phyloP scores from a whole-genome alignment of 2,888 invertebrate genomes.

The Drosophila incognita region DNA sequence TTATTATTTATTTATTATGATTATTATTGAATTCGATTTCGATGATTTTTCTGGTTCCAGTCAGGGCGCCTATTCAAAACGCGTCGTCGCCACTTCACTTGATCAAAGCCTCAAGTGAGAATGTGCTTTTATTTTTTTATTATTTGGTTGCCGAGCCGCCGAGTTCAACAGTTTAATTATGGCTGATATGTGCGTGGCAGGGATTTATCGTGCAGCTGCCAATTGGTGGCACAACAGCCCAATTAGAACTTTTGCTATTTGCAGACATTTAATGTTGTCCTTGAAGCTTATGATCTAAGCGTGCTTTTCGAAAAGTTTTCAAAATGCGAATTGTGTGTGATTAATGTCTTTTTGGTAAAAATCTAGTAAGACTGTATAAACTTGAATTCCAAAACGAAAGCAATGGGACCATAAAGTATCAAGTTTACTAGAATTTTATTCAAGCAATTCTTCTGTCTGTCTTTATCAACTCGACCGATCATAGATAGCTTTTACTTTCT shows the following conservation, averaged over 20 bases:
- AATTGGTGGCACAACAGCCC: conserved; percentile 21
- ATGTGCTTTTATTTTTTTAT: conserved; percentile 26
- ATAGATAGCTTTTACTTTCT: background rate
- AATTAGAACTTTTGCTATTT: conserved; percentile 42
- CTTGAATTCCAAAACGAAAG: background rate
- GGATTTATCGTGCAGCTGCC: conserved; percentile 45
- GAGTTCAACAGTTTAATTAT: conserved; percentile 70
- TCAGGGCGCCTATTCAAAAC: conserved; percentile 46
- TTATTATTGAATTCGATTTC: conserved; percentile 68
- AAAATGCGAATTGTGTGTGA: conserved; percentile 1
- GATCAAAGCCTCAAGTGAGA: conserved; percentile 31
- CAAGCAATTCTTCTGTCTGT: background rate
- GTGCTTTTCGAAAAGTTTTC: background rate
- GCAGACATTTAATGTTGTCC: conserved; percentile 15
- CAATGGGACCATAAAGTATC: background rate
- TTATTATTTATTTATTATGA: conserved; percentile 62
- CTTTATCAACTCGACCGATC: background rate
- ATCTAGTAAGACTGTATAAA: background rate
- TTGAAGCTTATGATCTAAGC: conserved; percentile 15
- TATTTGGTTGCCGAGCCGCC: conserved; percentile 16
- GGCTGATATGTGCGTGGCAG: conserved; percentile 46
- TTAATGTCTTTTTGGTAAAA: background rate
- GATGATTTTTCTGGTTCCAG: conserved; percentile 43
- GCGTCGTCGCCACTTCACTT: conserved; percentile 45
- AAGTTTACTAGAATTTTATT: background rate